Evolutionary conservation across 1,140 invertebrate genomes (phyloP).

Genomic region (Drosophila nebulosa): DNA sequence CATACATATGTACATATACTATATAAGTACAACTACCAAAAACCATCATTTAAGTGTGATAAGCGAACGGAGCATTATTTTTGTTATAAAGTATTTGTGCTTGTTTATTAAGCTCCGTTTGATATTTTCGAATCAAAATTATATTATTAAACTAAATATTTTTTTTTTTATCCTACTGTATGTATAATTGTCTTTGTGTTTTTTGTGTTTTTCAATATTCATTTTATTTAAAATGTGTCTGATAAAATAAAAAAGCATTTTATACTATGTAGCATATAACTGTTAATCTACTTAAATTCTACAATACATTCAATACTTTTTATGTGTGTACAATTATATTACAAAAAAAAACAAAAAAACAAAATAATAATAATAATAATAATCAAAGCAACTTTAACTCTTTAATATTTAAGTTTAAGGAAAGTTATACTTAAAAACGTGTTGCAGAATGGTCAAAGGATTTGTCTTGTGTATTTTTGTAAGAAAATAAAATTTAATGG

Average conservation of each 20-base stretch:
- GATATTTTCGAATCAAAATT: neutral
- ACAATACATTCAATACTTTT: neutral
- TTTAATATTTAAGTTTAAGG: neutral
- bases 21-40: neutral
- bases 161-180: too few relatives aligned
- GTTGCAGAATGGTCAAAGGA: neutral
- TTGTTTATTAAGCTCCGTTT: constrained; percentile 20
- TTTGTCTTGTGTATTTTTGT: neutral
- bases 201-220: too few relatives aligned
- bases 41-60: constrained; percentile 22
- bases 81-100: neutral
- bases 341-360: too few relatives aligned
- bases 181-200: too few relatives aligned
- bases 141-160: neutral
- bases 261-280: too few relatives aligned
- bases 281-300: neutral
- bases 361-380: too few relatives aligned
- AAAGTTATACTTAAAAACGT: neutral
- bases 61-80: constrained; percentile 11
- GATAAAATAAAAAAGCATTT: too few relatives aligned
- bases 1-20: neutral
- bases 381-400: too few relatives aligned
- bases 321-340: too few relatives aligned
- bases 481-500: neutral
- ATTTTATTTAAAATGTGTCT: too few relatives aligned